phyloP scores from a whole-genome alignment of 2,797 vertebrate species.

The Aeoliscus strigatus region DNA sequence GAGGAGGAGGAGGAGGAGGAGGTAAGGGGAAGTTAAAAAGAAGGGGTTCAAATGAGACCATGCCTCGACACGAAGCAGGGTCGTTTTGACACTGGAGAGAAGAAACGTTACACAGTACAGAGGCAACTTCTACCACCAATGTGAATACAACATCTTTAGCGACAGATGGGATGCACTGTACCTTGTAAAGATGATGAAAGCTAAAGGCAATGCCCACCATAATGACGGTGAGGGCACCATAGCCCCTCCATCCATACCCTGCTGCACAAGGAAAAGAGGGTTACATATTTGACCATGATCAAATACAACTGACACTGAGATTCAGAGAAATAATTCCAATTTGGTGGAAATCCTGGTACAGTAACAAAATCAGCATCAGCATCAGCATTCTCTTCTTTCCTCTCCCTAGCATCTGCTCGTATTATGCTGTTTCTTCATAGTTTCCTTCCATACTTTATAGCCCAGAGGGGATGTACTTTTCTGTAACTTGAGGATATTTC shows the following conservation, averaged over 20 bases:
- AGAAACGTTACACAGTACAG: slow-evolving; percentile 57
- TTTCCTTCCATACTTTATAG: too few relatives aligned
- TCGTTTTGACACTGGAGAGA: slow-evolving; percentile 58
- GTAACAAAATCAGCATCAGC: too few relatives aligned
- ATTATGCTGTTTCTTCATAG: too few relatives aligned
- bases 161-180: slow-evolving; percentile 51
- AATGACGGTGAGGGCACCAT: slow-evolving; percentile 89
- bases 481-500: too few relatives aligned
- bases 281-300: slow-evolving; percentile 1
- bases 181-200: slow-evolving; percentile 96
- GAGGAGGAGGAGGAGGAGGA: too few relatives aligned
- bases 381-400: too few relatives aligned
- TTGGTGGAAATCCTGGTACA: too few relatives aligned
- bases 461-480: too few relatives aligned
- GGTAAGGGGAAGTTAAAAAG: slow-evolving; percentile 41
- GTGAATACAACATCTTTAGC: slow-evolving; percentile 45
- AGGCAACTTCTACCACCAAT: slow-evolving; percentile 50
- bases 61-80: slow-evolving; percentile 63
- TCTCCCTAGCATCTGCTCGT: too few relatives aligned
- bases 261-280: slow-evolving; percentile 67
- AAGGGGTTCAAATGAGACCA: slow-evolving; percentile 66
- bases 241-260: slow-evolving; percentile 92
- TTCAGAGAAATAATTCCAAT: too few relatives aligned
- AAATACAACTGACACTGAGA: slow-evolving; percentile 1
- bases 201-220: slow-evolving; percentile 92